phyloP scores from a whole-genome alignment of 2,888 invertebrate genomes.

The Hypercompe scribonia region DNA sequence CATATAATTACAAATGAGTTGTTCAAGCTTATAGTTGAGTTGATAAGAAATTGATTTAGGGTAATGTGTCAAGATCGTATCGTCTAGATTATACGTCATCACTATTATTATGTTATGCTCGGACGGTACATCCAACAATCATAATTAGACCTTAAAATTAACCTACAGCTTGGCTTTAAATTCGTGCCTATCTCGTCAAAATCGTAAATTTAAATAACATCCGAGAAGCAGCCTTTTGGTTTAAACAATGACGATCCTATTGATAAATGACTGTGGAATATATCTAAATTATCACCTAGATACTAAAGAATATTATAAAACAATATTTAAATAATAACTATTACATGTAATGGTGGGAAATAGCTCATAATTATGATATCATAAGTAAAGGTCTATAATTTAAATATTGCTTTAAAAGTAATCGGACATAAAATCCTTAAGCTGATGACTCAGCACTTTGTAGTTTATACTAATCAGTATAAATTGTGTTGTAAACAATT shows the following conservation, averaged over 20 bases:
- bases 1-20: constrained; percentile 70
- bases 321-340: constrained; percentile 82
- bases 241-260: constrained; percentile 77
- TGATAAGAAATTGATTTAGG: constrained; percentile 73
- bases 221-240: constrained; percentile 86
- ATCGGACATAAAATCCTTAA: constrained; percentile 67
- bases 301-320: constrained; percentile 80
- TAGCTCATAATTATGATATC: constrained; percentile 67
- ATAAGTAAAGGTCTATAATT: constrained; percentile 75
- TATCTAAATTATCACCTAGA: constrained; percentile 75
- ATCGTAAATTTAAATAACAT: constrained; percentile 81
- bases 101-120: constrained; percentile 82
- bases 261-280: constrained; percentile 85
- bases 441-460: constrained; percentile 60
- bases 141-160: constrained; percentile 82
- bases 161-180: constrained; percentile 85
- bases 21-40: constrained; percentile 73
- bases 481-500: constrained; percentile 76
- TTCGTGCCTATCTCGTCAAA: constrained; percentile 84
- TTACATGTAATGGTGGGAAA: constrained; percentile 82
- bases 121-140: constrained; percentile 86
- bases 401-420: constrained; percentile 81
- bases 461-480: constrained; percentile 74
- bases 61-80: constrained; percentile 76
- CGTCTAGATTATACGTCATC: constrained; percentile 78